Evolutionary conservation across 2,888 invertebrate species (phyloP).

Genomic region (Torymus aiolomorphi): DNA sequence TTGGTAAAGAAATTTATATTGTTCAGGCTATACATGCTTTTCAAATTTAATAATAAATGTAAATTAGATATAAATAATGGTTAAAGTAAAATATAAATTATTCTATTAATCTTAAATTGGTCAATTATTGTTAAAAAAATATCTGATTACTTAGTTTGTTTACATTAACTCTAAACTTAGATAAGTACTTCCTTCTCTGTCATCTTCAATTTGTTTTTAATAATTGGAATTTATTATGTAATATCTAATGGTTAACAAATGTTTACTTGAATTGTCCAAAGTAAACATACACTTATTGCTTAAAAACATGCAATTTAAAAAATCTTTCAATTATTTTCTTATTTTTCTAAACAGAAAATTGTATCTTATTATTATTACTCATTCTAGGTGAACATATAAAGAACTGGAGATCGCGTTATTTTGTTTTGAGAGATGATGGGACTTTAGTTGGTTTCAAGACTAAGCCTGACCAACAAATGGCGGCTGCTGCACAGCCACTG

Average conservation of each 20-base stretch:
- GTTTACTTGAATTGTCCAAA: not conserved
- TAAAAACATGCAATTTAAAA: not conserved
- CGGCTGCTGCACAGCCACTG: conserved; percentile 86
- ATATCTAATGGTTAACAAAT: not conserved
- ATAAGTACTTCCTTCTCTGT: conserved; percentile 26
- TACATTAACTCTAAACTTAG: conserved; percentile 17
- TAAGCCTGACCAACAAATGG: conserved; percentile 88
- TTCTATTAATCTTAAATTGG: not conserved
- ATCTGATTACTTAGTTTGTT: conserved; percentile 6
- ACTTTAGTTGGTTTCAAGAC: conserved; percentile 95
- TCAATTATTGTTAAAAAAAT: not conserved
- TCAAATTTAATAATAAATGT: not conserved
- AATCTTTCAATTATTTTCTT: conserved; percentile 1
- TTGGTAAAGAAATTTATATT: not conserved
- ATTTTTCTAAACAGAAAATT: not conserved
- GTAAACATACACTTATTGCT: not conserved
- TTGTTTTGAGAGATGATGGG: conserved; percentile 95
- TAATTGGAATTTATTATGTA: conserved; percentile 31
- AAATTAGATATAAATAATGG: not conserved
- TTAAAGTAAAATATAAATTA: not conserved
- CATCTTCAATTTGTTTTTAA: conserved; percentile 30
- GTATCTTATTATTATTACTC: no score
- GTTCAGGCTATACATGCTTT: conserved; percentile 7
- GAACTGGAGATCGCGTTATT: conserved; percentile 98
- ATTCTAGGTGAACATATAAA: conserved; percentile 95